phyloP scores from a whole-genome alignment of 23 tunicate genomes.

The Trididemnum miniatum region DNA sequence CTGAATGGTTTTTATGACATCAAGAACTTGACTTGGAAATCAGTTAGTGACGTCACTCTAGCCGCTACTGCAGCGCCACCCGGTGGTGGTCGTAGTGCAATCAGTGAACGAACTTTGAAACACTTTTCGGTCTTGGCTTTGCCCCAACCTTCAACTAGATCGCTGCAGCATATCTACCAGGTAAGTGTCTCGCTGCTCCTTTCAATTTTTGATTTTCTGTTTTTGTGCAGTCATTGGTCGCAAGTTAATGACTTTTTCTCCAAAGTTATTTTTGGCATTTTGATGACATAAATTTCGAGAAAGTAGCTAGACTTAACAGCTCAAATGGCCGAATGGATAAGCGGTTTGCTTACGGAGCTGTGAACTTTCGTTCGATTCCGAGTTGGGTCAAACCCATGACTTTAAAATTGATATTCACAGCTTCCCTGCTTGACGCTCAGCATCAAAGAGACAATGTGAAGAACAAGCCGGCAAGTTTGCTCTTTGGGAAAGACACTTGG shows the following conservation, averaged over 20 bases:
- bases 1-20: conserved; percentile 88
- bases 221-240: too few relatives aligned
- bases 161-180: conserved; percentile 92
- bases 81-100: conserved; percentile 74
- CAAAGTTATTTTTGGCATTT: too few relatives aligned
- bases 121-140: conserved; percentile 79
- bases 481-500: too few relatives aligned
- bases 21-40: conserved; percentile 65
- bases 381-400: too few relatives aligned
- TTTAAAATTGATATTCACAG: too few relatives aligned
- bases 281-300: too few relatives aligned
- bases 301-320: neutral
- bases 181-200: too few relatives aligned
- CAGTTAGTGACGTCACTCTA: conserved; percentile 79
- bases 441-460: too few relatives aligned
- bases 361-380: neutral
- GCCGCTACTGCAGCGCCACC: conserved; percentile 97
- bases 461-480: too few relatives aligned
- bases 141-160: conserved; percentile 93
- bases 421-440: too few relatives aligned
- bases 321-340: neutral
- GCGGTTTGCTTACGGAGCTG: neutral
- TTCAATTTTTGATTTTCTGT: too few relatives aligned
- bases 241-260: too few relatives aligned
- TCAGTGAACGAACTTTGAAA: conserved; percentile 79